Base-by-base conservation (phyloP, 2,797 vertebrate species). In the Chaenodraco wilsoni region DNA sequence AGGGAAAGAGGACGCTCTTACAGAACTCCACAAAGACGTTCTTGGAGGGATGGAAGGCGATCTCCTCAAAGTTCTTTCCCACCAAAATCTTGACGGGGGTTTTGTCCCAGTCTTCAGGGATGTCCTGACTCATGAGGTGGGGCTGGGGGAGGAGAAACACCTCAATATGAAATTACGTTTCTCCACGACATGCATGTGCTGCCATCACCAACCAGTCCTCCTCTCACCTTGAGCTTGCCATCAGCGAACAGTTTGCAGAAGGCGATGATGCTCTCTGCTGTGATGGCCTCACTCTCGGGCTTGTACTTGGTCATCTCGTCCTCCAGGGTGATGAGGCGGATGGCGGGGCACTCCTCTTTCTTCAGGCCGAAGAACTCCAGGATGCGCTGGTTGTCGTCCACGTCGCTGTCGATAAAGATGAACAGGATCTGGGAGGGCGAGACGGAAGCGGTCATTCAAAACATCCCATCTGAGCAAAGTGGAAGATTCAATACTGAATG, bases 261-360 rank as follows among this genome's bases (percentile, higher is more conserved):
- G 0, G 88, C 81, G 0, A 88, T 89, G 78, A 99, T 97, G 83
- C 94, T 96, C 23, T 97, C 96, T 2, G 97, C 92, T 0, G 95
- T 96, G 82, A 99, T 96, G 60, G 93, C 93, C 1, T 95, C 88
- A 0, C 85, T 95, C 45, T 96, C 96, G 0, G 98, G 98, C 77
- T 96, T 98, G 93, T 98, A 99, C 84, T 99, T 99, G 44, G 98
- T 99, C 98, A 99, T 99, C 82, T 99, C 98, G 44, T 99, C 98
- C 86, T 99, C 98, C 73, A 99, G 91, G 0, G 98, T 99, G 89
- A 99, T 99, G 81, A 99, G 96, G 17, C 98, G 95, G 56, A 99
- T 94, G 7, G 98, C 97, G 0, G 98, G 98, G 61, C 98, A 99
- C 70, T 99, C 98, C 21, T 99, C 98, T 65, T 98, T 99, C 94